A percentile compares a stretch with the other conserved stretches of the same genome.
Conservation (phyloP, 2,113 vertebrate genomes). For the Albula glossodonta region DNA sequence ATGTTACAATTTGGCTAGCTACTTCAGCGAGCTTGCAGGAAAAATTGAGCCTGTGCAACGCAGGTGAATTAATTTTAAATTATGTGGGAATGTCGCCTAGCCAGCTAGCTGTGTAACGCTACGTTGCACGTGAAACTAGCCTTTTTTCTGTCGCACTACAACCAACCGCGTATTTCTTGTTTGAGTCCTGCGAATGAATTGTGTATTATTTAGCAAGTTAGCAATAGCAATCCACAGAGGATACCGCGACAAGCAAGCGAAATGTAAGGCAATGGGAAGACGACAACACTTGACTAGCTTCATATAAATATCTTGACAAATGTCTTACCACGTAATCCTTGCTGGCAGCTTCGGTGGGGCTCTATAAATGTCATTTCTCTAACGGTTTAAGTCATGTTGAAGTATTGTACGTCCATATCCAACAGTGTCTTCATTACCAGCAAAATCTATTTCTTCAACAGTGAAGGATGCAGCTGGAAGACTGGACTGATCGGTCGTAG, state of each 20-base stretch:
- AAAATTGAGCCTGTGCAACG: background rate
- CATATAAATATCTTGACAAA: background rate
- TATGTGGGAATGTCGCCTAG: background rate
- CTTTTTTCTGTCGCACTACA: background rate
- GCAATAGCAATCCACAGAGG: background rate
- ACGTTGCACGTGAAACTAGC: background rate
- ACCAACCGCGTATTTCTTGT: background rate
- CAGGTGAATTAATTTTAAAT: background rate
- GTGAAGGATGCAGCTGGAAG: background rate
- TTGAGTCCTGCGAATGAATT: background rate
- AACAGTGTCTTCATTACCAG: background rate
- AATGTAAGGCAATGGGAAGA: background rate
- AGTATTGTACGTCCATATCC: constrained; percentile 62
- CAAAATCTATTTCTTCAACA: background rate
- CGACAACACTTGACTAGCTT: background rate
- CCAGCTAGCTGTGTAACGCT: background rate
- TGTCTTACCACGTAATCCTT: constrained; percentile 53
- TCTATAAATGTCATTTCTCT: constrained; percentile 50
- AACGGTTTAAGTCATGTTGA: constrained; percentile 46
- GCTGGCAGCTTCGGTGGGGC: constrained; percentile 50
- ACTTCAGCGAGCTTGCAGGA: background rate
- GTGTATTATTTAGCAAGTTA: background rate
- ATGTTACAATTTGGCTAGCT: background rate
- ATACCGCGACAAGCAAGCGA: background rate
- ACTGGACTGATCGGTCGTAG: background rate